These are phyloP conservation scores for Pectinophora gossypiella DNA, from an alignment of 1,140 invertebrate genomes.

Conservation along the genomic window DNA sequence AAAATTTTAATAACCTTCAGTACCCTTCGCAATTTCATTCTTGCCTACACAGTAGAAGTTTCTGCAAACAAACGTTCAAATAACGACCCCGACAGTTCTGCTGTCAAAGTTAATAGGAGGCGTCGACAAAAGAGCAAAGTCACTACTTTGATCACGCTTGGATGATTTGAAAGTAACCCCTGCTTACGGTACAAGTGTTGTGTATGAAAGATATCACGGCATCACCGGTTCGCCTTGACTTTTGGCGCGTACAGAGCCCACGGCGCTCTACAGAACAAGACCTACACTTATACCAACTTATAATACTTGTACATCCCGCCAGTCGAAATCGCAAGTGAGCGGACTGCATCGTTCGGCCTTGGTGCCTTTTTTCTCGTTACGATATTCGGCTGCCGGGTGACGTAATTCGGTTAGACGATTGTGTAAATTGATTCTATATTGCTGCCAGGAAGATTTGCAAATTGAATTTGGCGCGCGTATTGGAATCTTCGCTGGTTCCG, in stretches of 20 bases:
- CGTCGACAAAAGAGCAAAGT: not conserved
- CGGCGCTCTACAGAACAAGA: slow-evolving; percentile 11
- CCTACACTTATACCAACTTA: not conserved
- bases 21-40: too few relatives aligned
- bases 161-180: not conserved
- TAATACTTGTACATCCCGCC: slow-evolving; percentile 1
- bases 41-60: too few relatives aligned
- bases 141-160: not conserved
- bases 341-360: slow-evolving; percentile 53
- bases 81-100: too few relatives aligned
- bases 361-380: slow-evolving; percentile 45
- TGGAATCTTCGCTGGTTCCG: not conserved
- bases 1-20: too few relatives aligned
- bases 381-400: slow-evolving; percentile 47
- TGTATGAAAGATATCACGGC: slow-evolving; percentile 7
- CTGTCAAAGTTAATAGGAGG: not conserved
- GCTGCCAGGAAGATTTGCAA: slow-evolving; percentile 37
- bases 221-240: slow-evolving; percentile 59
- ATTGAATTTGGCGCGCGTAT: slow-evolving; percentile 31
- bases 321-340: slow-evolving; percentile 64
- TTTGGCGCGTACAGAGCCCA: slow-evolving; percentile 37
- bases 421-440: slow-evolving; percentile 44
- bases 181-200: not conserved
- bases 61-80: too few relatives aligned
- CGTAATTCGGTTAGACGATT: slow-evolving; percentile 42